Base-by-base conservation (phyloP, 2,113 vertebrate species). In the Thalassoma bifasciatum region DNA sequence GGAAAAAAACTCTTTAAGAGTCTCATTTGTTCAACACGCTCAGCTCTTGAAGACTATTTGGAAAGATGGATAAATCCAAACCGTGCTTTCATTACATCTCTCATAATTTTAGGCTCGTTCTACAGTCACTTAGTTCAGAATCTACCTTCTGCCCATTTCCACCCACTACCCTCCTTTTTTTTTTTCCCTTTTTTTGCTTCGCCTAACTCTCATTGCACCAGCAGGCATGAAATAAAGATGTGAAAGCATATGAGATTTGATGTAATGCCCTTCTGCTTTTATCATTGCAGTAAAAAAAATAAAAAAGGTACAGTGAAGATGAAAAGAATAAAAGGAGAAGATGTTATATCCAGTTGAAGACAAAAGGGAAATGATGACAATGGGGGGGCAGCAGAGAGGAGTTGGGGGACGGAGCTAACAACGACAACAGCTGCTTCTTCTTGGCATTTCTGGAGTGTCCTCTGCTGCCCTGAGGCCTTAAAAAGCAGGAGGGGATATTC, bases 181-280 rank as follows among this genome's bases (percentile, higher is more conserved):
- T 30, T 30, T 30, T n/a, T n/a, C n/a, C n/a, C n/a, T n/a, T n/a
- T 30, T 47, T 71, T 61, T 66, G 16, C 36, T 42, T 49, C 7
- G 44, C 9, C 38, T 8, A 46, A 65, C 22, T 42, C 60, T 59
- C 42, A 53, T 4, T 67, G 52, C 53, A 60, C 40, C 37, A 59
- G 56, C 51, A 59, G 12, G 34, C 24, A 66, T 64, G 22, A 54
- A 60, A 70, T 69, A 60, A 59, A 49, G 37, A 69, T 50, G 51
- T 61, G 40, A 77, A 74, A 71, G 72, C 65, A 73, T 69, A 22
- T 44, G 40, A 73, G 23, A 73, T 74, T 76, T 77, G 61, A 75
- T 52, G 54, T 17, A 77, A 81, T 46, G 40, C 47, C 40, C 52
- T 22, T 53, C 1, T 74, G 51, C 56, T 21, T 80, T 77, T 64